Conservation (phyloP, 2,113 vertebrate species). For the Alexandromys fortis region DNA sequence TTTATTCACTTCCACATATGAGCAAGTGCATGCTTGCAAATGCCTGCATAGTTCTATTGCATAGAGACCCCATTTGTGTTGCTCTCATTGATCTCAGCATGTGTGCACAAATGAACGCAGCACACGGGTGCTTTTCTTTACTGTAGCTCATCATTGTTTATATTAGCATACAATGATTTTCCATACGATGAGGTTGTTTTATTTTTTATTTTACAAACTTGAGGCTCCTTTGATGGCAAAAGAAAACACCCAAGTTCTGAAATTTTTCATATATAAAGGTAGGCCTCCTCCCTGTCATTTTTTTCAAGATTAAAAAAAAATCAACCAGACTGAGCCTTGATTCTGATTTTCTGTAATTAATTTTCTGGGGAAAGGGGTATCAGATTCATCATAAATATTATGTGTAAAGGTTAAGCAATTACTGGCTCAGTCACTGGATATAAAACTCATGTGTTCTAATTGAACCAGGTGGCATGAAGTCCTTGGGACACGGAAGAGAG, state of each 20-base stretch:
- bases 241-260: constrained; percentile 56
- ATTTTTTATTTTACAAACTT: constrained; percentile 60
- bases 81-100: neutral
- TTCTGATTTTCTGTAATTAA: constrained; percentile 1
- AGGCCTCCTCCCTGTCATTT: neutral
- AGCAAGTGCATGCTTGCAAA: neutral
- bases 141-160: neutral
- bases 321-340: neutral
- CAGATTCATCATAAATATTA: neutral
- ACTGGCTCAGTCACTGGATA: neutral
- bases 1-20: neutral
- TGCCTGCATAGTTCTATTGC: neutral
- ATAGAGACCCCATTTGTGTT: neutral
- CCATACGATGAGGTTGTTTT: neutral
- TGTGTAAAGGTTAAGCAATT: neutral
- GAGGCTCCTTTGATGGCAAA: constrained; percentile 61
- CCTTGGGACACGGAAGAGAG: accelerated
- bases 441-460: neutral
- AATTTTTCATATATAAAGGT: neutral
- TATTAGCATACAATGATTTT: neutral
- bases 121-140: neutral
- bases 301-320: neutral
- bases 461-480: neutral
- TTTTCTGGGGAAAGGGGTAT: neutral
- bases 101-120: neutral